phyloP scores from a whole-genome alignment of 2,888 invertebrate genomes.

The Torymus tubicola region DNA sequence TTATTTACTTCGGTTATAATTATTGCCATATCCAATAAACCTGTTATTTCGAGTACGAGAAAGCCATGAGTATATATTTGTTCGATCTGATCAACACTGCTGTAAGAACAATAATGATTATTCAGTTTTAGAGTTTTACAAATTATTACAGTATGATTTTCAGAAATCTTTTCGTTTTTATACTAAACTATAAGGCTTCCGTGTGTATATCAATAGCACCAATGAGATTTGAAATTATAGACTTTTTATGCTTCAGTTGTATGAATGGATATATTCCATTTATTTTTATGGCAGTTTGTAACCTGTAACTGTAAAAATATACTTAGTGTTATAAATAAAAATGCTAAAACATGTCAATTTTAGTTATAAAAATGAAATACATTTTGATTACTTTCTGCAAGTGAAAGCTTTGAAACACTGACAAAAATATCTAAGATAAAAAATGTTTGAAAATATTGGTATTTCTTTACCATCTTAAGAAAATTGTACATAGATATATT shows the following conservation, averaged over 20 bases:
- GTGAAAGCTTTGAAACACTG: no score
- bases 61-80: constrained; percentile 21
- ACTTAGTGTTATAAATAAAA: no score
- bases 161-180: neutral
- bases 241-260: neutral
- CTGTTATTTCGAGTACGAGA: constrained; percentile 5
- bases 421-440: no score
- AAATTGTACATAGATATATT: no score
- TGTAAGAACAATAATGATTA: neutral
- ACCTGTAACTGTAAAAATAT: constrained; percentile 8
- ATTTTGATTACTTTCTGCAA: no score
- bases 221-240: constrained; percentile 3
- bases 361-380: no score
- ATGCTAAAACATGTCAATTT: no score
- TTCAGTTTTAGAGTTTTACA: neutral
- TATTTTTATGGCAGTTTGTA: constrained; percentile 2
- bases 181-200: constrained; percentile 9
- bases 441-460: no score
- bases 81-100: constrained; percentile 2
- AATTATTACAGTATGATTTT: neutral
- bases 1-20: constrained; percentile 8
- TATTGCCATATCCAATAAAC: neutral
- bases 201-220: constrained; percentile 1
- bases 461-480: no score
- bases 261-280: neutral